Base-by-base conservation (phyloP, 1,140 invertebrate genomes). In the Plectrocnemia conspersa region DNA sequence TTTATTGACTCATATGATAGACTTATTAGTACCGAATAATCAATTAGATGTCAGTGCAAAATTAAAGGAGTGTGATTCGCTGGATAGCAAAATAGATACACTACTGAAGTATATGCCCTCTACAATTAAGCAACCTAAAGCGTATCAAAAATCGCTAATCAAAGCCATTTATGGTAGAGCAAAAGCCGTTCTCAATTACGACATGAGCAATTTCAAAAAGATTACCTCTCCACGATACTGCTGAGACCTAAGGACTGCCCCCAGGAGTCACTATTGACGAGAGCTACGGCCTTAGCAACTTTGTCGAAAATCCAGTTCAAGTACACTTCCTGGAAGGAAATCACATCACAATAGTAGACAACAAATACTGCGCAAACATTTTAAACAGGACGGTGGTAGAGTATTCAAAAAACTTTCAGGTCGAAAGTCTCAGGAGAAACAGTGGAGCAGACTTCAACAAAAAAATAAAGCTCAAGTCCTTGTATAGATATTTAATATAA, bases 271-370 rank as follows among this genome's bases (percentile, higher is more conserved):
- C 72, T 1, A 58, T 76, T 4, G 74, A 79, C 19, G 77, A 82
- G 24, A 82, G 86, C 63, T 88, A 87, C 65, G 80, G 80, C 24
- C 65, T 88, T 0, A 72, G 78, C 0, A 72, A 78, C 57, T 65
- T 75, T 49, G 76, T 75, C 3, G 71, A 74, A 25, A 64, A 69
- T 1, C 68, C 71, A 2, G 73, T 81, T 0, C 71, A 70, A 1
- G 68, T 82, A 0, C 76, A 77, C 52, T 75, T 75, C 32, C 71
- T 84, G 23, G 81, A 83, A 62, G 86, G 86, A 13, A 85, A 86
- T 66, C 86, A 89, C 61, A 64, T 78, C 0, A 80, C 77, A 10
- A 84, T 89, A 61, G 63, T 88, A 52, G 79, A 86, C 18, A 83
- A 82, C 64, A 68, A 73, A 18, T 80, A 81, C 61, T 65, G 82